Evolutionary conservation across 2,888 invertebrate species (phyloP).

Genomic region (Epinotia demarniana): DNA sequence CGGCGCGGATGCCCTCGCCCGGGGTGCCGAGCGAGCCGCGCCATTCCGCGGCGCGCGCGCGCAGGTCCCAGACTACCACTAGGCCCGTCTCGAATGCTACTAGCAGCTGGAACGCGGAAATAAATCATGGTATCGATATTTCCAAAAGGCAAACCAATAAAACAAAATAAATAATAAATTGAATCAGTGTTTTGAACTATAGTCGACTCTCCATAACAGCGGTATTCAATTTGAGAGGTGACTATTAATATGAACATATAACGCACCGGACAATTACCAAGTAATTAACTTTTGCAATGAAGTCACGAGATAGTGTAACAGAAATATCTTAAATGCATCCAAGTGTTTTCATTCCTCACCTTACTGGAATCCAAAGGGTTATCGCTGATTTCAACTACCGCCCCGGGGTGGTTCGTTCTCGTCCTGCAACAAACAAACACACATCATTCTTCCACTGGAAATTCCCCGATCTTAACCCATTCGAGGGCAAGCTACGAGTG

Average conservation of each 20-base stretch:
- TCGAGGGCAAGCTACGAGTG: no score
- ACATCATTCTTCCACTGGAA: neutral
- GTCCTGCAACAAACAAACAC: constrained; percentile 87
- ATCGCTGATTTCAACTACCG: constrained; percentile 98
- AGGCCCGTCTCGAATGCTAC: constrained; percentile 98
- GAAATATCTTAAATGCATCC: neutral
- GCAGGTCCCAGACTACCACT: constrained; percentile 98
- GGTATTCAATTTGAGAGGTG: neutral
- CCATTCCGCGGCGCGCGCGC: constrained; percentile 93
- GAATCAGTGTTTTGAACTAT: no score
- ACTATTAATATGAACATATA: neutral
- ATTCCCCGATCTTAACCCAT: neutral
- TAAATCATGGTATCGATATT: neutral
- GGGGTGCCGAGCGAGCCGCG: constrained; percentile 91
- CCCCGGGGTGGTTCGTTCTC: constrained; percentile 97
- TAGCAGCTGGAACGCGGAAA: constrained; percentile 87
- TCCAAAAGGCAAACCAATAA: no score
- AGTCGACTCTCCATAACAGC: no score
- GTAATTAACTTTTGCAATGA: no score
- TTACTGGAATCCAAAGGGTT: constrained; percentile 98
- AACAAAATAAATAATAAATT: no score
- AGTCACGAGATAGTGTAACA: no score
- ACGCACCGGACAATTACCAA: no score
- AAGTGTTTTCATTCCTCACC: constrained; percentile 85
- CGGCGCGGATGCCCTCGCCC: constrained; percentile 91